Percentiles rank a stretch among this genome's conserved stretches.
Evolutionary conservation across 2,797 vertebrate genomes (phyloP).

Genomic region (Botia almorhae): DNA sequence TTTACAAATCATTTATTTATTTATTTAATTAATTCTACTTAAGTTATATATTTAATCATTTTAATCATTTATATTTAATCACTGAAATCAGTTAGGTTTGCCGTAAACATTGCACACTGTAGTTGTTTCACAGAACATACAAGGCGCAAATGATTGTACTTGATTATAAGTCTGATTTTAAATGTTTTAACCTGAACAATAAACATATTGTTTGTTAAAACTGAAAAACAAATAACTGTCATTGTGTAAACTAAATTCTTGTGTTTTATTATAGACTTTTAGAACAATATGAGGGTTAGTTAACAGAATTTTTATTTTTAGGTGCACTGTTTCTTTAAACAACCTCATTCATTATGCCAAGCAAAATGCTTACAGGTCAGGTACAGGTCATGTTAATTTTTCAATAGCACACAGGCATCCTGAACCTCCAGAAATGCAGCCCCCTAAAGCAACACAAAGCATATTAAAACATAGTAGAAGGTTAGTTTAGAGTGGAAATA

Average conservation of each 20-base stretch:
- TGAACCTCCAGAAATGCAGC: background rate
- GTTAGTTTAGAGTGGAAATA: slow-evolving; percentile 12
- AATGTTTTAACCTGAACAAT: slow-evolving; percentile 54
- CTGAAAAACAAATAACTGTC: slow-evolving; percentile 37
- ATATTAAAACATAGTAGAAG: background rate
- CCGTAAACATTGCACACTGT: background rate
- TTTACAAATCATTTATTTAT: background rate
- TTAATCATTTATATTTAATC: background rate
- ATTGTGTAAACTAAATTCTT: background rate
- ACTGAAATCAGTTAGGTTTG: background rate
- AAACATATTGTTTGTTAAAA: slow-evolving; percentile 41
- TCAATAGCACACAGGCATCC: background rate
- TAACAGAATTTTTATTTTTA: background rate
- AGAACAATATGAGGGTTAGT: background rate
- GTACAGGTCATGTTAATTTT: background rate
- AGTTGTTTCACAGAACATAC: background rate
- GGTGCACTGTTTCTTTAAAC: background rate
- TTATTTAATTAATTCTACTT: background rate
- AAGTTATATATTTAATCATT: background rate
- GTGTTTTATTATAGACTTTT: no score
- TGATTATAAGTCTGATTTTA: slow-evolving; percentile 6
- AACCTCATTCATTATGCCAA: background rate
- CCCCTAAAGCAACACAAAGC: background rate
- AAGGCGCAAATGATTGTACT: background rate
- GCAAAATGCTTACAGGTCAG: background rate